These are phyloP conservation scores for Eulemur rufifrons DNA, from an alignment of 2,113 vertebrate genomes.

Conservation along the genomic window DNA sequence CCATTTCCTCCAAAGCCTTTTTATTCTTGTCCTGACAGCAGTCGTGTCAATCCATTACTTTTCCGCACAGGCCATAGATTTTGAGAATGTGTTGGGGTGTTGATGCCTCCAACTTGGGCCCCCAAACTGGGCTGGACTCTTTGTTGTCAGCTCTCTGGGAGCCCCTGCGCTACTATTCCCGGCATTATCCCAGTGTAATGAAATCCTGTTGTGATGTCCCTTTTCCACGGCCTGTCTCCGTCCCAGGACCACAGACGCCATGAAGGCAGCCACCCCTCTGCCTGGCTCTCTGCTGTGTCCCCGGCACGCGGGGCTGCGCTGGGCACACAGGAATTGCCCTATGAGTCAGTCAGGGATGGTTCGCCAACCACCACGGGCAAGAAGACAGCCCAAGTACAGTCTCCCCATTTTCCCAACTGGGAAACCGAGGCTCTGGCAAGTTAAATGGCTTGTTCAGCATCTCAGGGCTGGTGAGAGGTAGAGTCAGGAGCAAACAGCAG, in stretches of 20 bases:
- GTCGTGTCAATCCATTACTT: no score
- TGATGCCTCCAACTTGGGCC: not conserved
- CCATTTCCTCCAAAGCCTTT: not conserved
- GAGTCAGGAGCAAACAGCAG: not conserved
- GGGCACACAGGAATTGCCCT: not conserved
- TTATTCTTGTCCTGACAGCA: not conserved
- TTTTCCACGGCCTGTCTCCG: not conserved
- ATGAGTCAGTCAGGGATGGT: not conserved
- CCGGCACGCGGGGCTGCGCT: not conserved
- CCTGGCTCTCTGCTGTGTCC: accelerated
- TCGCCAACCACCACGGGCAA: accelerated
- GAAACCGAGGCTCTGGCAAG: not conserved
- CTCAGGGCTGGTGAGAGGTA: not conserved
- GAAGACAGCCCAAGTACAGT: accelerated
- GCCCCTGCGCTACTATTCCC: not conserved
- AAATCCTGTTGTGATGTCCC: not conserved
- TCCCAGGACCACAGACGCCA: not conserved
- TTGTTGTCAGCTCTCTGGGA: not conserved
- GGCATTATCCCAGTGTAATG: not conserved
- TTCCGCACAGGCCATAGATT: not conserved
- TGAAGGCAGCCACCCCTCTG: not conserved
- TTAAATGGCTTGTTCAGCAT: no score
- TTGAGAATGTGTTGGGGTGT: not conserved
- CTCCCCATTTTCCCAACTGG: not conserved
- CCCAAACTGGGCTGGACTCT: not conserved